Conservation (phyloP, 2,888 invertebrate genomes). For the Anoncus sp. region DNA sequence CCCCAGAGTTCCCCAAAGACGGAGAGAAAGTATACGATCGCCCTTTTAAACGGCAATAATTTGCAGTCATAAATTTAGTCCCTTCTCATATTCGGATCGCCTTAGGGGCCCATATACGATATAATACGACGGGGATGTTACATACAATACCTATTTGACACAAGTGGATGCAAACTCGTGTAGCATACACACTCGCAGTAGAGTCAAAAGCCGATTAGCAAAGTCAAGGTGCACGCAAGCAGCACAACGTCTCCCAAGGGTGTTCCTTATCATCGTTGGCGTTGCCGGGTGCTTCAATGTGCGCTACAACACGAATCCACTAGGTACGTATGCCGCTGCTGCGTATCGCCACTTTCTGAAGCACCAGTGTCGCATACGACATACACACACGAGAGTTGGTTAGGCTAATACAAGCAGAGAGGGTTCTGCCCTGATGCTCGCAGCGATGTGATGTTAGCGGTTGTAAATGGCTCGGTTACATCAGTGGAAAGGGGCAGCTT, state of each 20-base stretch:
- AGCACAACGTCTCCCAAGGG: conserved; percentile 42
- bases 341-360: conserved; percentile 27
- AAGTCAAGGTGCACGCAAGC: conserved; percentile 45
- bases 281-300: conserved; percentile 25
- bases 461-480: conserved; percentile 52
- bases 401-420: conserved; percentile 45
- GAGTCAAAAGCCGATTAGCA: conserved; percentile 55
- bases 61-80: too few relatives aligned
- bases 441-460: conserved; percentile 40
- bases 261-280: conserved; percentile 53
- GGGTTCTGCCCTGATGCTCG: conserved; percentile 19
- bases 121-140: too few relatives aligned
- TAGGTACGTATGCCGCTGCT: conserved; percentile 8
- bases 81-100: too few relatives aligned
- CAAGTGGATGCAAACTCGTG: neutral
- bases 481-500: conserved; percentile 36
- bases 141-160: too few relatives aligned
- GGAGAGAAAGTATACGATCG: too few relatives aligned
- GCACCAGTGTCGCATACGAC: neutral
- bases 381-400: conserved; percentile 12
- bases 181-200: neutral
- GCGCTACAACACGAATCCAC: conserved; percentile 15
- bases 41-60: too few relatives aligned
- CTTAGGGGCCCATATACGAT: too few relatives aligned
- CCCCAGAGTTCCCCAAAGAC: too few relatives aligned